phyloP scores from a whole-genome alignment of 2,797 vertebrate species.

The Microhierax caerulescens region DNA sequence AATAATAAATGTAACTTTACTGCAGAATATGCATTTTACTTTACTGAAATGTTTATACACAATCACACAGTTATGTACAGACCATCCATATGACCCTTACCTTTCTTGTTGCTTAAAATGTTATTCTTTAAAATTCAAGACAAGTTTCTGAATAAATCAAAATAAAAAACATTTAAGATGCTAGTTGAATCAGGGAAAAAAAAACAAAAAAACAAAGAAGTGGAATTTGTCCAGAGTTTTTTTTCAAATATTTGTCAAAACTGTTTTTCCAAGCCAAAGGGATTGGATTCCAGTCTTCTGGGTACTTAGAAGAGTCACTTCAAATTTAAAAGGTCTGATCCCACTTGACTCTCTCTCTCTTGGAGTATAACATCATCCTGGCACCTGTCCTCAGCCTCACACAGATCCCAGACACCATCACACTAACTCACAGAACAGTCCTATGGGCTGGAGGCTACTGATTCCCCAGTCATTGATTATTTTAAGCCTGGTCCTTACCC shows the following conservation, averaged over 20 bases:
- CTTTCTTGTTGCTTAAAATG: not conserved
- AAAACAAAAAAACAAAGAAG: not conserved
- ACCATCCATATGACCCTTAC: not conserved
- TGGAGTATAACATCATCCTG: not conserved
- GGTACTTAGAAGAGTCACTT: not conserved
- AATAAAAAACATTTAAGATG: not conserved
- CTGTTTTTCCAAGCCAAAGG: not conserved
- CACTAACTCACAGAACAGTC: not conserved
- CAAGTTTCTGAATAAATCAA: not conserved
- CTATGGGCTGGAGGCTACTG: not conserved
- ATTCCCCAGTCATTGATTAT: not conserved
- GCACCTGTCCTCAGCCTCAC: not conserved
- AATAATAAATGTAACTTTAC: not conserved
- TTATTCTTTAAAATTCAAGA: not conserved
- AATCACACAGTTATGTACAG: not conserved
- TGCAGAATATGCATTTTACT: not conserved
- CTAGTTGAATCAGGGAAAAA: not conserved
- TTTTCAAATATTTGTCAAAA: not conserved
- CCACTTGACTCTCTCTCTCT: not conserved
- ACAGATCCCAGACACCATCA: not conserved
- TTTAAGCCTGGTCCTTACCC: not conserved
- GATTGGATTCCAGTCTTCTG: not conserved
- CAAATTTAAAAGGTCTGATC: not conserved
- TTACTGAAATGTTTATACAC: not conserved
- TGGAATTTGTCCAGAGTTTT: not conserved